Base-by-base conservation (phyloP, 64 coral and sea anemone species). In the Actinia equina region DNA sequence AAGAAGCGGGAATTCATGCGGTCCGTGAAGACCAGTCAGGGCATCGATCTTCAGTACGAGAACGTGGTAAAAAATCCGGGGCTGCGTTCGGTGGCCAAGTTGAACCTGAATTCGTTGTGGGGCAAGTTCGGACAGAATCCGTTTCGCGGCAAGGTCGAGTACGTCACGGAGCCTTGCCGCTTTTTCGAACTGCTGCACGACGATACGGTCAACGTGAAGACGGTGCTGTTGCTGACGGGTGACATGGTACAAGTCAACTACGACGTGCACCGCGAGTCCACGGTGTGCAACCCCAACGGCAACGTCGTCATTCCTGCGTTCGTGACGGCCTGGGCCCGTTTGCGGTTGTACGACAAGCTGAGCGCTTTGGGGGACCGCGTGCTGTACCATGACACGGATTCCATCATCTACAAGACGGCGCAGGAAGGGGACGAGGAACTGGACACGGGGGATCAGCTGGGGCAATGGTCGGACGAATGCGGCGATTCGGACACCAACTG, bases 331-430 rank as follows among this genome's bases (percentile, higher is more conserved):
- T 41, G 17, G 5, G 86, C 86, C 2, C 67, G 86, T 6, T 9
- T 87, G 7, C 17, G 37, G 6, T 17, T 87, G 2, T 61, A 88
- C 41, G 7, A 44, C 1, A 59, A 7, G 10, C 5, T 88, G 26
- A 77, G 81, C 0, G 15, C 1, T 1, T 19, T 88, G 7, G 6
- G n/a, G 1, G n/a, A 59, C 15, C 74, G 78, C 44, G 86, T 80
- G 6, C 30, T 88, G 53, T 88, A 88, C 18, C 78, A 80, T 18
- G 77, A 88, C 37, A 88, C 86, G 15, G 86, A 88, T 23, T 80
- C 71, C 3, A 56, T 88, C 8, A 59, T 88, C 41, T 88, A 88
- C 52, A 37, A 37, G 30, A 78, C 16, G 7, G 12, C 37, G 4
- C 22, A 6, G 2, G 20, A 7, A 3, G 46, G 51, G 25, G 46